Evolutionary conservation across 2,797 vertebrate species (phyloP).

Genomic region (Macropodus opercularis): DNA sequence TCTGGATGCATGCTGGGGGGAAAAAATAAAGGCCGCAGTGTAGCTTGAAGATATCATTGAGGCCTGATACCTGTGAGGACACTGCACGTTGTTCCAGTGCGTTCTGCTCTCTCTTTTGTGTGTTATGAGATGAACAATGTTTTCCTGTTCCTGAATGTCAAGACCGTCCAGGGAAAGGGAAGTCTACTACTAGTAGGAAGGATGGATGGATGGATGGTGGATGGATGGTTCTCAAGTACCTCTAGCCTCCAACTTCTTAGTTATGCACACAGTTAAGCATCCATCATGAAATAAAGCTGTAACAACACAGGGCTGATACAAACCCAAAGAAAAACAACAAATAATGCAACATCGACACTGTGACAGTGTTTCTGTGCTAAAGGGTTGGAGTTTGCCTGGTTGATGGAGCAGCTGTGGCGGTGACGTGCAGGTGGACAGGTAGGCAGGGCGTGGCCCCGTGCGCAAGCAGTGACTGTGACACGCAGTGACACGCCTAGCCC

Average conservation of each 20-base stretch:
- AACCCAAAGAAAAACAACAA: not conserved
- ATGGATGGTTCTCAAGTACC: too few relatives aligned
- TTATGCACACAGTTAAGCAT: too few relatives aligned
- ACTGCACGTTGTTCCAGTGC: slow-evolving; percentile 1
- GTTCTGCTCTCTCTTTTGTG: slow-evolving; percentile 14
- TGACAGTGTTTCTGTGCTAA: not conserved
- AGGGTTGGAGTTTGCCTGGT: too few relatives aligned
- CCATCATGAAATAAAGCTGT: too few relatives aligned
- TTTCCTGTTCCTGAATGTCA: too few relatives aligned
- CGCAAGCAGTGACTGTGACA: slow-evolving; percentile 83
- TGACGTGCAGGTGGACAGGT: slow-evolving; percentile 75
- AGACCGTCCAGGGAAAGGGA: too few relatives aligned
- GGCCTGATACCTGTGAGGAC: slow-evolving; percentile 8
- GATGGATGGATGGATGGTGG: too few relatives aligned
- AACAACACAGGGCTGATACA: too few relatives aligned
- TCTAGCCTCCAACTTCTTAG: too few relatives aligned
- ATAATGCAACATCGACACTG: too few relatives aligned
- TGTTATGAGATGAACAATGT: slow-evolving; percentile 1
- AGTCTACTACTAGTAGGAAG: too few relatives aligned
- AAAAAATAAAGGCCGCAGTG: slow-evolving; percentile 53
- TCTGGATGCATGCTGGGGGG: slow-evolving; percentile 54
- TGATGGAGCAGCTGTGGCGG: too few relatives aligned
- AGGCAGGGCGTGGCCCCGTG: slow-evolving; percentile 83
- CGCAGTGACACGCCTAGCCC: slow-evolving; percentile 85
- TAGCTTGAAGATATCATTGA: slow-evolving; percentile 38